Conservation (phyloP, 2,797 vertebrate species). For the Masticophis lateralis region DNA sequence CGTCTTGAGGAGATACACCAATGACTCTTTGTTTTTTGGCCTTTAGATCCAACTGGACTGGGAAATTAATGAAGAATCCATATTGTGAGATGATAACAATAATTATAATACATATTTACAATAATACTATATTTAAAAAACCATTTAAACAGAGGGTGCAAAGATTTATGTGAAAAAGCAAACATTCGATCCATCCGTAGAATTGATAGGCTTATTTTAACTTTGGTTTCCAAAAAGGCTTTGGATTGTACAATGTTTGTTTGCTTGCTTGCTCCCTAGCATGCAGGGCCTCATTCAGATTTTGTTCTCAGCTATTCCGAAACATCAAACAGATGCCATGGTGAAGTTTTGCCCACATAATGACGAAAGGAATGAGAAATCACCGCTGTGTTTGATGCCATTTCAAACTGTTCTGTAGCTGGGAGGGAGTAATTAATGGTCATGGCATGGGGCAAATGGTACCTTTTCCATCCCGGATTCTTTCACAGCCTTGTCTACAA, state of each 20-base stretch:
- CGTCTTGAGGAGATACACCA: neutral
- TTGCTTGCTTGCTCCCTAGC: neutral
- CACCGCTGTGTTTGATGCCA: neutral
- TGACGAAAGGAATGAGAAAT: neutral
- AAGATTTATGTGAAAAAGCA: neutral
- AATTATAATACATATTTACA: neutral
- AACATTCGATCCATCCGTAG: neutral
- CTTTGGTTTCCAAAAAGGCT: neutral
- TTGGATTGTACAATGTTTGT: neutral
- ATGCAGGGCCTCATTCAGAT: no score
- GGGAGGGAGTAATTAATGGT: neutral
- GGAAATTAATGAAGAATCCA: neutral
- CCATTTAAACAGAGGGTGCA: neutral
- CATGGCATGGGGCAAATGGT: neutral
- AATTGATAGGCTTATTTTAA: neutral
- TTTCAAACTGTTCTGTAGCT: accelerated
- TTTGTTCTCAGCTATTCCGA: neutral
- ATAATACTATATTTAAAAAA: neutral
- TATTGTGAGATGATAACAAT: neutral
- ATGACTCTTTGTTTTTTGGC: neutral
- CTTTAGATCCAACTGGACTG: neutral
- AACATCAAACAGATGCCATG: neutral
- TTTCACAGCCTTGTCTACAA: constrained; percentile 74
- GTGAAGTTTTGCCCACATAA: neutral
- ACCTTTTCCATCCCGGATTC: constrained; percentile 76